Evolutionary conservation across 1,140 invertebrate species (phyloP), one percentile per base, ranked within the genome.

Genomic region (Drosophila tani): DNA sequence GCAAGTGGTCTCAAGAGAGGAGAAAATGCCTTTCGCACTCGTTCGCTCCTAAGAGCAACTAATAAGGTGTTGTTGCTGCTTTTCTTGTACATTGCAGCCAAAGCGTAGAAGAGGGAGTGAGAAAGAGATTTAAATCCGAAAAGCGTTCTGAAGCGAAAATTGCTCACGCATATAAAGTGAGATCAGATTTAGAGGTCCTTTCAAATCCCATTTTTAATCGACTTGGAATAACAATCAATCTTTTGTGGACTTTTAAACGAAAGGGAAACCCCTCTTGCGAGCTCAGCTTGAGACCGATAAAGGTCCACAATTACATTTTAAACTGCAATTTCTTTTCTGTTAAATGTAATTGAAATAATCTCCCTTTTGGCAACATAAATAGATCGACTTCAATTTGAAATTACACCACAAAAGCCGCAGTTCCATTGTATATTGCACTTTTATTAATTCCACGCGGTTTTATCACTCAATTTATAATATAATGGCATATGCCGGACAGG

Each of bases 401-500:
- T 27, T 19, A 2, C n/a, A 5, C 43, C 68, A 60, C 53, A 73
- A 21, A 32, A 43, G 21, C 70, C 70, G 14, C 53, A 60, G 11
- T 73, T 60, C 27, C 17, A 50, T 14, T 19, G 32, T 9, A 50
- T 14, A 73, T 73, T 60, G 46, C 29, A 19, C 53, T 59, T 77
- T 68, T 41, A 76, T 40, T 56, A 69, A 78, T 69, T 69, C 47
- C 38, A 49, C 24, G 57, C 56, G 75, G 75, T 78, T 78, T 74
- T 78, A 53, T 69, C 75, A 78, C 75, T 78, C 75, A 78, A 78
- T 78, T 78, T 69, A 56, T 77, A 55, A 77, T 59, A 55, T 68
- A 55, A 62, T 69, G 43, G 55, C 63, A 66, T 53, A 51, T 73
- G 21, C 19, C 11, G 32, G 32, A 9, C 32, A 35, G 3, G 9